Conservation (phyloP, 2,113 vertebrate genomes). For the Silurus asotus region DNA sequence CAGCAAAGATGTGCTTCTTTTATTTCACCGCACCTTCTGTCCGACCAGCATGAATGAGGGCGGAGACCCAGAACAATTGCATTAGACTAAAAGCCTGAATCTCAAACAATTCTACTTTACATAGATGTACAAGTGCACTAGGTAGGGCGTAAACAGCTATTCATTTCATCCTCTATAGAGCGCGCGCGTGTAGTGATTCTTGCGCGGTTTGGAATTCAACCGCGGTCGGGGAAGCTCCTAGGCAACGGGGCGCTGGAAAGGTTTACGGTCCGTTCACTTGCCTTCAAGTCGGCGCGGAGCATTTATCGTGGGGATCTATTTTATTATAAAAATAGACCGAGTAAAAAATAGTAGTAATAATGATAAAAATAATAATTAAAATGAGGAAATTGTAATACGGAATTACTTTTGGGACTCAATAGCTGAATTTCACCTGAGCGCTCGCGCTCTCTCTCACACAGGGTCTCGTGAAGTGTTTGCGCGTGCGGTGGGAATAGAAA, state of each 20-base stretch:
- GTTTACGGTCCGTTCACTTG: constrained; percentile 26
- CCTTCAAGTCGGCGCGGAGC: constrained; percentile 16
- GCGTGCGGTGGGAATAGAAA: not conserved
- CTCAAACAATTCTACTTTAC: not conserved
- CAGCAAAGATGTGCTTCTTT: constrained; percentile 41
- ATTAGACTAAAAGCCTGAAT: not conserved
- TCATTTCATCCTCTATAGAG: not conserved
- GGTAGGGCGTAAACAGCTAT: not conserved
- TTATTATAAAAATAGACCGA: not conserved
- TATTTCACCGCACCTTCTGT: not conserved
- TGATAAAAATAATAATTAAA: not conserved
- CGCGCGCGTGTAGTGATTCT: not conserved
- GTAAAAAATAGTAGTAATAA: not conserved
- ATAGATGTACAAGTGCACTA: not conserved
- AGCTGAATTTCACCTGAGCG: constrained; percentile 14
- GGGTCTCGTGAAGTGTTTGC: not conserved
- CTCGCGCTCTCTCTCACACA: not conserved
- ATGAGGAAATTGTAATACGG: not conserved
- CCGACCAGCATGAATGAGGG: constrained; percentile 18
- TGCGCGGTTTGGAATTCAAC: not conserved
- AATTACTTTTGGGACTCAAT: not conserved
- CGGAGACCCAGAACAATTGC: constrained; percentile 45
- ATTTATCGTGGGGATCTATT: not conserved
- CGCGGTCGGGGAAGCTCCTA: constrained; percentile 10
- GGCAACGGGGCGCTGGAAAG: constrained; percentile 37